Conservation (phyloP, 2,797 vertebrate genomes). For the Rhabdophis nuchalis region DNA sequence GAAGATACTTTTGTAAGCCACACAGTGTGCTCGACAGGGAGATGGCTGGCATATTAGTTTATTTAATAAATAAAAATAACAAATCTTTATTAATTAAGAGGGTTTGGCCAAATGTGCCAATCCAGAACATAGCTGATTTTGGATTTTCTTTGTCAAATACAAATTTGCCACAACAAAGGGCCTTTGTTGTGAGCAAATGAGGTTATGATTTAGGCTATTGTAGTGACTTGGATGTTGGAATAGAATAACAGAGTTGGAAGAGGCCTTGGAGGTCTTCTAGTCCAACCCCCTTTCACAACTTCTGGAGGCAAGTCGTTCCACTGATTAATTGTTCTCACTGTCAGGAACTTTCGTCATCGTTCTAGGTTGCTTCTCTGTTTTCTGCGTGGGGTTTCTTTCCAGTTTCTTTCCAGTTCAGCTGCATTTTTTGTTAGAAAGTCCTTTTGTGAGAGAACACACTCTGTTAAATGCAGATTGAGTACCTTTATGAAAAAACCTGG, state of each 20-base stretch:
- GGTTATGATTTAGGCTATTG: neutral
- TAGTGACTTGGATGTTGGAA: neutral
- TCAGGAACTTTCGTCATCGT: neutral
- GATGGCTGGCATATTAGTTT: neutral
- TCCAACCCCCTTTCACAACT: neutral
- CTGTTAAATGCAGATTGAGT: neutral
- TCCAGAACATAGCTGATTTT: neutral
- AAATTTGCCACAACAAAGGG: neutral
- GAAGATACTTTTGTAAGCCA: neutral
- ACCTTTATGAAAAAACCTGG: neutral
- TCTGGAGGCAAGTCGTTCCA: neutral
- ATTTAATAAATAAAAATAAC: neutral
- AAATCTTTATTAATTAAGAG: neutral
- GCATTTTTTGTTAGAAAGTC: neutral
- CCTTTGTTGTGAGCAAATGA: neutral
- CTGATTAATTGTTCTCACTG: neutral
- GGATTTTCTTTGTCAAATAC: neutral
- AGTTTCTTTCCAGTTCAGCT: neutral
- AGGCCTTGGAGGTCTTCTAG: neutral
- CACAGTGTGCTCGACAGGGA: neutral
- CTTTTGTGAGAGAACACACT: neutral
- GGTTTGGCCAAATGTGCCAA: neutral
- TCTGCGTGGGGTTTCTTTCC: too few relatives aligned
- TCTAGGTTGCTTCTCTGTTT: neutral
- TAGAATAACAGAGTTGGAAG: too few relatives aligned